Base-by-base conservation (phyloP, 2,797 vertebrate species). In the Trichosurus vulpecula region DNA sequence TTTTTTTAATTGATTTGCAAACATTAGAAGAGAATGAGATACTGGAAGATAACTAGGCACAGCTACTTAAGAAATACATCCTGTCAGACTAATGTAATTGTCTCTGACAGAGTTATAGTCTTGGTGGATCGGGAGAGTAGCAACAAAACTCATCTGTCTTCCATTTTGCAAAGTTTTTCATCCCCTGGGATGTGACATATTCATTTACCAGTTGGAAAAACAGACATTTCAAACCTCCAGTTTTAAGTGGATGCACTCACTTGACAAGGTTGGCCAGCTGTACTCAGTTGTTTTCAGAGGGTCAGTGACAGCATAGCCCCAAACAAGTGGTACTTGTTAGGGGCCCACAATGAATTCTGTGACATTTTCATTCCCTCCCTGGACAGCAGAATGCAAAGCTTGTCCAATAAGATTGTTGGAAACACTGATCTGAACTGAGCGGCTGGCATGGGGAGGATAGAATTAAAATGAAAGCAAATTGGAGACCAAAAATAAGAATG, bases 1-100 rank as follows among this genome's bases (percentile, higher is more conserved):
- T 96, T 97, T 90, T 93, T 58, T 25, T 93, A 93, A 91, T 94
- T 93, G 90, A 95, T 95, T 96, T 96, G n/a, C 52, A 96, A 97
- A 95, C 54, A 87, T 51, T 87, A 66, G 41, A 95, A 92, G 61
- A 93, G 81, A 19, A 92, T 95, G 94, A 95, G 90, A 93, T 96
- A 93, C 13, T 90, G 41, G 22, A 19, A 89, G 96, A 96, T 96
- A 94, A 93, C 2, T 54, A 92, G 56, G 51, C 47, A 91, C 55
- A 90, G 56, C 51, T 94, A 93, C 95, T 92, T 66, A 96, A 92
- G 90, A 97, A 96, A 96, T 81, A 93, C 11, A n/a, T 96, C 90
- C 94, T 96, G 90, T 95, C 94, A 96, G 95, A 94, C 96, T 74
- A 95, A 94, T 89, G 52, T 58, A 94, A 90, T 97, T 52, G 93